Percentiles rank a stretch among this genome's conserved stretches.
Conservation (phyloP, 2,797 vertebrate species). For the Choloepus didactylus region DNA sequence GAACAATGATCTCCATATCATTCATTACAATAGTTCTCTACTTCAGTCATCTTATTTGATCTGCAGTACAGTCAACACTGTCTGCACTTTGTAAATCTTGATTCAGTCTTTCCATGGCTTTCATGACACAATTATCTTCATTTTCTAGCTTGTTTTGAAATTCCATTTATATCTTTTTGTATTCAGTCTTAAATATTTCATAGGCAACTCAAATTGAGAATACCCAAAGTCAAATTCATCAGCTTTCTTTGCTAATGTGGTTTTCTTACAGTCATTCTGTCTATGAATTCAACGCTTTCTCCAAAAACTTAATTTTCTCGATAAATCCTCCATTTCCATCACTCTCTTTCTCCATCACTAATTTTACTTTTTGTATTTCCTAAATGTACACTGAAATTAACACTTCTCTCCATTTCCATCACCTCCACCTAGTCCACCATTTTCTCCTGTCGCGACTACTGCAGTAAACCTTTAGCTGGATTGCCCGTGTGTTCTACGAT, state of each 20-base stretch:
- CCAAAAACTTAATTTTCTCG: accelerated
- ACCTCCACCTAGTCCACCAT: background rate
- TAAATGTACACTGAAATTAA: background rate
- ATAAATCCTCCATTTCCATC: background rate
- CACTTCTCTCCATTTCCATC: background rate
- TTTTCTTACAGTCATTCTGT: background rate
- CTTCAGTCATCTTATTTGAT: background rate
- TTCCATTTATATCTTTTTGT: background rate
- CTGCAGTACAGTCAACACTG: background rate
- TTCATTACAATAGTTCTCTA: background rate
- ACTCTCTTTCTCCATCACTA: background rate
- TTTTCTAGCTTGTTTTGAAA: background rate
- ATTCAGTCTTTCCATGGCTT: background rate
- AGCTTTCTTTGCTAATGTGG: background rate
- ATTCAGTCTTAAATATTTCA: background rate
- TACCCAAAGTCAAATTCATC: background rate
- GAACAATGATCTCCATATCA: background rate
- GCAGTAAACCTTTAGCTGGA: background rate
- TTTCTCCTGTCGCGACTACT: background rate
- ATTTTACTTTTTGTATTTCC: background rate
- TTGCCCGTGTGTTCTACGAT: background rate
- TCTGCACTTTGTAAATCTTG: background rate
- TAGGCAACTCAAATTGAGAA: background rate
- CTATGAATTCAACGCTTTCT: background rate
- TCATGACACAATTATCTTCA: background rate